Conservation (phyloP, 2,113 vertebrate species). For the Oxygymnocypris stewartii region DNA sequence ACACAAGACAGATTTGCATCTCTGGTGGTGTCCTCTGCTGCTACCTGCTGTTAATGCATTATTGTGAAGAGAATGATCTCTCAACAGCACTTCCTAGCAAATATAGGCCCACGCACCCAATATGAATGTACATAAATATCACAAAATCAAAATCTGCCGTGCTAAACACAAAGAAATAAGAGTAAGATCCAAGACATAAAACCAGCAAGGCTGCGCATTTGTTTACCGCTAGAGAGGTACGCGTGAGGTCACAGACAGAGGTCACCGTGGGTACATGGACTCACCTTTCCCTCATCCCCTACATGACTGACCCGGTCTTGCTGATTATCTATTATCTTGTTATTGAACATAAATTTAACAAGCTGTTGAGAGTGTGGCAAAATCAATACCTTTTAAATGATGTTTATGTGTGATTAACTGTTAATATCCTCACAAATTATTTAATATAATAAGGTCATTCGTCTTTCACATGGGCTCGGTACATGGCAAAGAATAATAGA, state of each 20-base stretch:
- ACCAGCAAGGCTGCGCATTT: conserved; percentile 58
- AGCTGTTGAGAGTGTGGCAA: conserved; percentile 98
- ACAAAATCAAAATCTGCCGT: not conserved
- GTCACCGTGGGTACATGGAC: conserved; percentile 79
- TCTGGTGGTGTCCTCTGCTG: conserved; percentile 70
- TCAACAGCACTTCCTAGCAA: conserved; percentile 62
- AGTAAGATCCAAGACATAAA: not conserved
- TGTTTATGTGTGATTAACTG: conserved; percentile 99
- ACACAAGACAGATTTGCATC: conserved; percentile 80
- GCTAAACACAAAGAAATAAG: not conserved
- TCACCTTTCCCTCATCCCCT: conserved; percentile 97
- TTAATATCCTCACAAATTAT: conserved; percentile 99
- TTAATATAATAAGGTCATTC: conserved; percentile 99
- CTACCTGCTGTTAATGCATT: conserved; percentile 76
- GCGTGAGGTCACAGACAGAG: conserved; percentile 73
- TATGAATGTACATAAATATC: not conserved
- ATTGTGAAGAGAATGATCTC: conserved; percentile 74
- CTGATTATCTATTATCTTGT: conserved; percentile 99
- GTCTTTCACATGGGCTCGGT: conserved; percentile 98
- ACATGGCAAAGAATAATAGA: conserved; percentile 99
- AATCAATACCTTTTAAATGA: conserved; percentile 99
- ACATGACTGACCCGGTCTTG: conserved; percentile 89
- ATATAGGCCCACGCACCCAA: not conserved
- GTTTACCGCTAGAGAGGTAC: conserved; percentile 60
- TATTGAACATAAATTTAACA: conserved; percentile 99